These are phyloP conservation scores for Anodontia alba DNA, from an alignment of 2,888 invertebrate genomes.

Conservation along the genomic window DNA sequence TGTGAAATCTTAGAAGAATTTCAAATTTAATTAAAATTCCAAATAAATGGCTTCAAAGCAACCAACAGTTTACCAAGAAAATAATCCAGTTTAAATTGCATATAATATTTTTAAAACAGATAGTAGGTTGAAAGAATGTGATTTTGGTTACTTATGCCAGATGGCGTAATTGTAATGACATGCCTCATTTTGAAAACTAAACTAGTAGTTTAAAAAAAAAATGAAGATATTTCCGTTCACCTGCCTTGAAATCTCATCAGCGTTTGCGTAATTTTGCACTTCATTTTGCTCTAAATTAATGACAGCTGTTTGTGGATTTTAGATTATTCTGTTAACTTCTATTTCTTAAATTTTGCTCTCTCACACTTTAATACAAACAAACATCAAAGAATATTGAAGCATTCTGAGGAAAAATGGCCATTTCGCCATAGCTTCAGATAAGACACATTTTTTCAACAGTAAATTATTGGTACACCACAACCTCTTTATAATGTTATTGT, in stretches of 20 bases:
- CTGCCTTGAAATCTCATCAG: not conserved
- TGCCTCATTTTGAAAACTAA: constrained; percentile 16
- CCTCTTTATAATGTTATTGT: no score
- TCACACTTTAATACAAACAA: not conserved
- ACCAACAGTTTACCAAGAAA: not conserved
- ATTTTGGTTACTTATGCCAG: not conserved
- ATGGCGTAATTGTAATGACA: not conserved
- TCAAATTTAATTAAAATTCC: not conserved
- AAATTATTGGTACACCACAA: no score
- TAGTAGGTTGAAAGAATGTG: not conserved
- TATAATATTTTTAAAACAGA: constrained; percentile 7
- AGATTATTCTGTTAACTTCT: not conserved
- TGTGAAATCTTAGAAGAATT: not conserved
- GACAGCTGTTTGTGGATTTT: constrained; percentile 6
- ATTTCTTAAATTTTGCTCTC: not conserved
- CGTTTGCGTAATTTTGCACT: not conserved
- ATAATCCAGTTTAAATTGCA: not conserved
- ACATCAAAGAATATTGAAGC: not conserved
- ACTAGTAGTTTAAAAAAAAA: not conserved
- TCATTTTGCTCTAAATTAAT: not conserved
- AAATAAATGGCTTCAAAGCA: not conserved
- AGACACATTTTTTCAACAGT: no score
- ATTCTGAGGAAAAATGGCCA: no score
- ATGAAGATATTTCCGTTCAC: constrained; percentile 1
- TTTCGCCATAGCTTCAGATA: no score